A percentile compares a stretch with the other conserved stretches of the same genome.
These are phyloP conservation scores for Melopsittacus undulatus DNA, from an alignment of 2,797 vertebrate genomes.

Conservation along the genomic window DNA sequence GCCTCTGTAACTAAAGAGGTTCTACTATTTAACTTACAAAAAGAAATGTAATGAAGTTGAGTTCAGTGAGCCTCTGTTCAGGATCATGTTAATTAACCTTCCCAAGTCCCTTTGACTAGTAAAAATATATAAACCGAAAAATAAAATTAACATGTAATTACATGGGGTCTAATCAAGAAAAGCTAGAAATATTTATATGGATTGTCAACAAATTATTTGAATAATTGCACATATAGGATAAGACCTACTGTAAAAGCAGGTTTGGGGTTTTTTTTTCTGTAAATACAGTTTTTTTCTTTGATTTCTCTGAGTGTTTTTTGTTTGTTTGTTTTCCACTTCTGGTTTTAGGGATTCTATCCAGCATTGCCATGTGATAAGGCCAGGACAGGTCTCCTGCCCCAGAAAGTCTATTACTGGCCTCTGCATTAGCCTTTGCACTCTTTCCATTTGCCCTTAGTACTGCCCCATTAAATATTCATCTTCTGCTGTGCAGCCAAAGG, in stretches of 20 bases:
- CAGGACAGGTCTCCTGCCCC: background rate
- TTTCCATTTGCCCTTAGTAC: background rate
- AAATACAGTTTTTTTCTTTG: background rate
- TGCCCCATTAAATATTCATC: background rate
- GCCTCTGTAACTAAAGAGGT: background rate
- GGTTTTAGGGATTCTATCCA: background rate
- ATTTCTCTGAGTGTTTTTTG: background rate
- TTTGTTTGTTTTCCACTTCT: background rate
- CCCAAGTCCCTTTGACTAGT: background rate
- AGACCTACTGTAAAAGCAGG: background rate
- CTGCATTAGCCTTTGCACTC: background rate
- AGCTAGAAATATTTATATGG: background rate
- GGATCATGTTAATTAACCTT: background rate
- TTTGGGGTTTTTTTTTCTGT: background rate
- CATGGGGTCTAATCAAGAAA: background rate
- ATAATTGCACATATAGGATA: background rate
- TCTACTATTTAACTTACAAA: background rate
- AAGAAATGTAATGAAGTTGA: background rate
- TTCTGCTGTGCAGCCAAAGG: background rate
- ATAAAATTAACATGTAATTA: background rate
- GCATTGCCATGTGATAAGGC: background rate
- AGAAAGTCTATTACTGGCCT: background rate
- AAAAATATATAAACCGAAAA: background rate
- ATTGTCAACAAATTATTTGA: constrained; percentile 17
- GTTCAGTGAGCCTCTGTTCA: background rate